Evolutionary conservation across 2,888 invertebrate species (phyloP).

Genomic region (Rosalia funebris): DNA sequence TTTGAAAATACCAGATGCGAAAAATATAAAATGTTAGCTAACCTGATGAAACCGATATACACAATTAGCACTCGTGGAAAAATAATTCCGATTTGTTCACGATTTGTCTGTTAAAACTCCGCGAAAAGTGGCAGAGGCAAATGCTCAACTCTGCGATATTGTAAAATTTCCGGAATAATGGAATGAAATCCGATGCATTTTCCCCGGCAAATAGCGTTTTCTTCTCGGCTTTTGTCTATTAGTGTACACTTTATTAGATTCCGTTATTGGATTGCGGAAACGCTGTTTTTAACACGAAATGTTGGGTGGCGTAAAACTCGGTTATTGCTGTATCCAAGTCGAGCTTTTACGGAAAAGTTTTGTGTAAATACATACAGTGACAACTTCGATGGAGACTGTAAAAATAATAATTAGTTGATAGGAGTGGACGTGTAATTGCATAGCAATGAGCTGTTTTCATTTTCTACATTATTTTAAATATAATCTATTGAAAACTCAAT

Average conservation of each 20-base stretch:
- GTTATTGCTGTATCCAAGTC: constrained; percentile 17
- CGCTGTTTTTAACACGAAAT: constrained; percentile 26
- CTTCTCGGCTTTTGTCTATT: constrained; percentile 21
- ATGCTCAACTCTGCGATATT: neutral
- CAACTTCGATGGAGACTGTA: neutral
- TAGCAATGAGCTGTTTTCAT: too few species aligned
- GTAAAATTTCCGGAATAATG: constrained; percentile 9
- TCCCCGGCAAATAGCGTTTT: constrained; percentile 16
- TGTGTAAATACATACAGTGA: constrained; percentile 1
- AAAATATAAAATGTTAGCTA: too few species aligned
- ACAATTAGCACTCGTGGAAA: too few species aligned
- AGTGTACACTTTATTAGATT: constrained; percentile 23
- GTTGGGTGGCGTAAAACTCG: constrained; percentile 21
- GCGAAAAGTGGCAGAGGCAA: too few species aligned
- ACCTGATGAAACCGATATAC: too few species aligned
- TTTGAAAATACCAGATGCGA: too few species aligned
- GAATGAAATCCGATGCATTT: neutral
- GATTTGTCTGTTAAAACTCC: too few species aligned
- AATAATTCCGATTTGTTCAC: too few species aligned
- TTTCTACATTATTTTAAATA: too few species aligned
- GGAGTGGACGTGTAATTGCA: too few species aligned
- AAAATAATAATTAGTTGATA: too few species aligned
- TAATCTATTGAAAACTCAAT: too few species aligned
- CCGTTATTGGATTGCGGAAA: constrained; percentile 26
- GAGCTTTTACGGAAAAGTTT: neutral